phyloP scores from a whole-genome alignment of 1,140 invertebrate genomes.

The Mercenaria mercenaria region DNA sequence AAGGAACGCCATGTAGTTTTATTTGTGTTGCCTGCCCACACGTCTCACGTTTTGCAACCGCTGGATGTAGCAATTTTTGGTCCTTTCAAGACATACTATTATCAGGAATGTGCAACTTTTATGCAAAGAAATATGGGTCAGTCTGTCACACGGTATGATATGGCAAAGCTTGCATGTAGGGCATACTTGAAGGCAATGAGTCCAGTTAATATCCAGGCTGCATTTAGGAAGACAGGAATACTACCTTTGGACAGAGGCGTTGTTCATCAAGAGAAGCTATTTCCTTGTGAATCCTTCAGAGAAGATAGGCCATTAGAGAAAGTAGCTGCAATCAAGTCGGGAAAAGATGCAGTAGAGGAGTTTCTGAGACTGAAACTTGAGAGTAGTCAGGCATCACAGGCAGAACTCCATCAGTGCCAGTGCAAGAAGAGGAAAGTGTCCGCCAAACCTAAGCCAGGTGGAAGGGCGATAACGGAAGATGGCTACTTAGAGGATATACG shows the following conservation, averaged over 20 bases:
- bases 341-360: not conserved
- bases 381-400: too few species aligned
- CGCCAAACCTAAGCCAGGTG: too few species aligned
- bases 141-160: not conserved
- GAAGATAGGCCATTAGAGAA: not conserved
- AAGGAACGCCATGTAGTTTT: conserved; percentile 15
- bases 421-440: not conserved
- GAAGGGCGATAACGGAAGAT: not conserved
- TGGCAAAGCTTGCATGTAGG: not conserved
- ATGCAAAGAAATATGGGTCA: conserved; percentile 19
- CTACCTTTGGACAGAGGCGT: not conserved
- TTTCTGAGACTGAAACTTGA: not conserved
- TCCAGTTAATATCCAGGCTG: not conserved
- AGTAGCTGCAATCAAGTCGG: not conserved
- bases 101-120: not conserved
- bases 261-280: not conserved
- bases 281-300: not conserved
- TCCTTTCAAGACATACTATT: conserved; percentile 27
- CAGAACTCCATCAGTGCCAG: not conserved
- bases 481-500: not conserved
- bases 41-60: conserved; percentile 15
- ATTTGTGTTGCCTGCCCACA: conserved; percentile 47
- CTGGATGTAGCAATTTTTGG: conserved; percentile 45
- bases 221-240: not conserved
- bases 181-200: conserved; percentile 6